Base-by-base conservation (phyloP, 2,797 vertebrate species). In the Rhynchonycteris naso region DNA sequence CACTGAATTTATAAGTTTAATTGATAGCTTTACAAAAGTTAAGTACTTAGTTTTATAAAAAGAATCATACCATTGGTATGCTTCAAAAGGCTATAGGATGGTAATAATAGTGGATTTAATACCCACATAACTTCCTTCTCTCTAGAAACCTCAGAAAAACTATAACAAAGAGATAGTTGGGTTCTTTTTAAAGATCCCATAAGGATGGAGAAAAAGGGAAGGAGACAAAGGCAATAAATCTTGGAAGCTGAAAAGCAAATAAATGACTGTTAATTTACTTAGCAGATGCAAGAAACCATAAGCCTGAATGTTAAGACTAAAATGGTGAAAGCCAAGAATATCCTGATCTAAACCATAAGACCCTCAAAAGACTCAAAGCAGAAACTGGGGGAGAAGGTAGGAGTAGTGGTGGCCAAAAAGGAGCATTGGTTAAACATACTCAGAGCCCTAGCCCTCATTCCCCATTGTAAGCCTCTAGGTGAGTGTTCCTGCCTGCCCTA, bases 201-300 rank as follows among this genome's bases (percentile, higher is more conserved):
- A 88, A 91, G 12, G 30, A 78, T 74, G 15, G 11, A 59, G 24
- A 91, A 92, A 93, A 66, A 87, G 81, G 52, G 63, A 74, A 83
- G 61, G 16, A 96, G 30, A 86, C 82, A 95, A 89, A 35, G 52
- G 18, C 35, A 93, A 90, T 71, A 83, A 18, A 86, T 74, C 93
- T 79, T 83, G 65, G 80, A 94, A 89, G 33, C 54, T 94, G 38
- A 91, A 89, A 82, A 91, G 30, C 71, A 71, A 83, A 88, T 93
- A 56, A 56, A 85, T 52, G 16, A 30, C 47, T 72, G 26, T 90
- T 88, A 92, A 78, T 50, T 88, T 74, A 91, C 82, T 92, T 59
- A 91, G 69, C 82, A 94, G 69, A 94, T 79, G 24, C 26, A 59
- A 63, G 83, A 97, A 92, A 79, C 47, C 24, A 35, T 35, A 78